These are phyloP conservation scores for Guaruba guarouba DNA, from an alignment of 2,113 vertebrate genomes.

Conservation along the genomic window DNA sequence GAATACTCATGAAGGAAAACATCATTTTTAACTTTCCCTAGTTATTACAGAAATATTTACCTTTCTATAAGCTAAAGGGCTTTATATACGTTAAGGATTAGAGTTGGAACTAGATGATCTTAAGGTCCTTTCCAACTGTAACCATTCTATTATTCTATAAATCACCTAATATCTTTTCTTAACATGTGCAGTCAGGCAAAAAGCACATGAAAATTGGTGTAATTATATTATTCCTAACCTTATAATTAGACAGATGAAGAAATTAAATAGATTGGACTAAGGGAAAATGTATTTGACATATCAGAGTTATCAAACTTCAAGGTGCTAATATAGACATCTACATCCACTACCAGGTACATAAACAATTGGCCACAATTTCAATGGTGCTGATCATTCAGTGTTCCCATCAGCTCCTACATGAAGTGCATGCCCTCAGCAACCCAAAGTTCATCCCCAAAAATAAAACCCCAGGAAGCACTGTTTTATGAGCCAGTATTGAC, in stretches of 20 bases:
- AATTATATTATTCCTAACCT: background rate
- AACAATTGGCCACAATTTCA: background rate
- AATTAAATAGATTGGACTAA: background rate
- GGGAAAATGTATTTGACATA: background rate
- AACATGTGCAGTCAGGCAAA: background rate
- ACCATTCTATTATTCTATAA: background rate
- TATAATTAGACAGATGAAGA: background rate
- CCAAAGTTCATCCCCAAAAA: background rate
- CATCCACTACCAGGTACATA: background rate
- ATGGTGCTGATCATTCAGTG: background rate
- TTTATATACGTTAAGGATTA: background rate
- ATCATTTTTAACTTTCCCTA: slow-evolving; percentile 4
- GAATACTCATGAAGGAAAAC: background rate
- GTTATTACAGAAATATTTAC: slow-evolving; percentile 32
- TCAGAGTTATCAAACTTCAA: background rate
- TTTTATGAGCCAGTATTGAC: slow-evolving; percentile 1
- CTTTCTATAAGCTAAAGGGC: slow-evolving; percentile 6
- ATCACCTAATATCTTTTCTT: background rate
- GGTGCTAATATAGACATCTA: background rate
- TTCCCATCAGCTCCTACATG: background rate
- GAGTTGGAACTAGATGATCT: background rate
- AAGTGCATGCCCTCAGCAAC: background rate
- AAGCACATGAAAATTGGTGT: background rate
- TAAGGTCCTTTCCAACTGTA: background rate
- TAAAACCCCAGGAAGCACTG: background rate